These are phyloP conservation scores for Sylvia atricapilla DNA, from an alignment of 2,113 vertebrate species.

Conservation along the genomic window DNA sequence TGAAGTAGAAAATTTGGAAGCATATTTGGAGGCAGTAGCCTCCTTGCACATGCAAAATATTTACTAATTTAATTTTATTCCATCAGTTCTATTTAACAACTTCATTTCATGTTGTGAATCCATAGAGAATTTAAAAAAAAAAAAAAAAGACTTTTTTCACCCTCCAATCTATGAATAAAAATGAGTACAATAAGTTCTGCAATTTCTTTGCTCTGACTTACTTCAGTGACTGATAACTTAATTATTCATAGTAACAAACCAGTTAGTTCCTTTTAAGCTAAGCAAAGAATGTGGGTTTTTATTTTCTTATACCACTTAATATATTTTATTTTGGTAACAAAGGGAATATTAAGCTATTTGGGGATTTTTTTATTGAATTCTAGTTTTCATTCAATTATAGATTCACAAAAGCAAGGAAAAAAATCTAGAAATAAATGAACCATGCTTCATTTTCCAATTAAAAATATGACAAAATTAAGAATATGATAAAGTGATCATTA, in stretches of 20 bases:
- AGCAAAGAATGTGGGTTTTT: background rate
- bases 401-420: background rate
- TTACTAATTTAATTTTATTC: background rate
- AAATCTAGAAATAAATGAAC: background rate
- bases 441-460: conserved; percentile 2
- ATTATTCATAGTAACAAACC: background rate
- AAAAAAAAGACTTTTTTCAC: background rate
- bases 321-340: background rate
- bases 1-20: background rate
- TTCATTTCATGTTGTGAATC: background rate
- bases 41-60: background rate
- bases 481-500: background rate
- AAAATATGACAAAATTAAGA: conserved; percentile 15
- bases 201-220: background rate
- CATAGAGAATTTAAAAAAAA: background rate
- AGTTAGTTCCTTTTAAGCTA: background rate
- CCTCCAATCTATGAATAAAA: background rate
- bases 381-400: background rate
- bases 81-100: background rate
- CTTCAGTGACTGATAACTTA: background rate
- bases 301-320: background rate
- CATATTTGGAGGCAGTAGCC: background rate
- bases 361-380: background rate
- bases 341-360: background rate
- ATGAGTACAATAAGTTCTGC: background rate